A percentile compares a stretch with the other conserved stretches of the same genome.
Evolutionary conservation across 2,113 vertebrate genomes (phyloP).

Genomic region (Tachuris rubrigastra): DNA sequence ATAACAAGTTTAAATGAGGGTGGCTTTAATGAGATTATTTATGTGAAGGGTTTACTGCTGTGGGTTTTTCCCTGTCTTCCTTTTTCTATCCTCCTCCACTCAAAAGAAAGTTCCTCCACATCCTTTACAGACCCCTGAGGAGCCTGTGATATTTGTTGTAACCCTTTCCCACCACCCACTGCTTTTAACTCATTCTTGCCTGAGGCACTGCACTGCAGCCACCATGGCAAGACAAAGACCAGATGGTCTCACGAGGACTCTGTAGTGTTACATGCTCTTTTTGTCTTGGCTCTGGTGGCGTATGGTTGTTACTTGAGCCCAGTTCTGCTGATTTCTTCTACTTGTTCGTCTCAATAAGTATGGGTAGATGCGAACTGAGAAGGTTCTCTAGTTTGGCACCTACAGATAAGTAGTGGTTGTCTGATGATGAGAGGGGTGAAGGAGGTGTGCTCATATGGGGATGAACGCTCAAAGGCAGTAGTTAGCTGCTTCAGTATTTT

Average conservation of each 20-base stretch:
- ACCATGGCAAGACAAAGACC: slow-evolving; percentile 53
- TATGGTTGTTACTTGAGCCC: background rate
- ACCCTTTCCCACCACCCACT: slow-evolving; percentile 59
- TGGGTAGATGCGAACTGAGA: background rate
- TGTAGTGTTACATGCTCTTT: background rate
- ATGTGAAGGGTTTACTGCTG: slow-evolving; percentile 66
- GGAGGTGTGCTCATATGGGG: background rate
- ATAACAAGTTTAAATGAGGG: slow-evolving; percentile 65
- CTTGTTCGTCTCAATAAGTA: background rate
- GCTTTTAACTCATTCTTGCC: slow-evolving; percentile 67
- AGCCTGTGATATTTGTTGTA: slow-evolving; percentile 58
- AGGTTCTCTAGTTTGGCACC: background rate
- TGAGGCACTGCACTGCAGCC: slow-evolving; percentile 21
- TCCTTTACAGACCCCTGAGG: slow-evolving; percentile 65
- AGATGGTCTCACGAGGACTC: slow-evolving; percentile 52
- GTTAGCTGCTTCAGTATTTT: background rate
- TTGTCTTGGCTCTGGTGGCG: background rate
- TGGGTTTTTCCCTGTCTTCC: slow-evolving; percentile 54
- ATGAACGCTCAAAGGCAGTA: background rate
- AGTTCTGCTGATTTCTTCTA: background rate
- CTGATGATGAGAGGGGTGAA: background rate
- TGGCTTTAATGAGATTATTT: slow-evolving; percentile 72
- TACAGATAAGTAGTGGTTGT: background rate
- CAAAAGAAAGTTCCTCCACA: slow-evolving; percentile 60
- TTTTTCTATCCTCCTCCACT: slow-evolving; percentile 56